Evolutionary conservation across 2,888 invertebrate species (phyloP), one percentile per base, ranked within the genome.

Genomic region (Liodrosophila aerea): DNA sequence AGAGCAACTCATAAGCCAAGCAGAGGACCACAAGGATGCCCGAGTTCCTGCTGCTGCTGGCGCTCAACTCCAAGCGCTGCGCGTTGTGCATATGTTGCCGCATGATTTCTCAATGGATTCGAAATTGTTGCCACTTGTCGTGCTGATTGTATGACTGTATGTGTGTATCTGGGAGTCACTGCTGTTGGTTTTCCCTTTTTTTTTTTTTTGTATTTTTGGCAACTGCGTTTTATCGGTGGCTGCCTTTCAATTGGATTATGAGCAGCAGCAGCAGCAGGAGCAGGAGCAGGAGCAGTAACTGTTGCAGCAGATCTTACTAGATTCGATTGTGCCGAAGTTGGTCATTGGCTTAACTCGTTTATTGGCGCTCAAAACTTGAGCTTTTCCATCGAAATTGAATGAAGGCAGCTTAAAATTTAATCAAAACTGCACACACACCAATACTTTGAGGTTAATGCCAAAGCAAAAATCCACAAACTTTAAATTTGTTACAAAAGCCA

Each of bases 41-140:
- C 31, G 22, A 57, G 47, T 45, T 49, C 44, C 33, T 58, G 36
- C 47, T 41, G 45, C 18, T 50, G 11, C 47, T 45, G 53, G 33
- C 13, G 2, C 41, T 4, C n/a, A n/a, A 4, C 22, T 45, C 43
- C 52, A 7, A n/a, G 16, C 31, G 29, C 27, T 12, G 29, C 9
- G 18, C 33, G 9, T 4, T 60, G 27, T 44, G 41, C 63, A 56
- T 43, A 50, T 61, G 58, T 56, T 56, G 67, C 18, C 63, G 50
- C 59, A 74, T 80, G 72, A 76, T 80, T 77, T 77, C 76, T 80
- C 76, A 80, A 74, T 72, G 80, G 81, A 73, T 57, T 73, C 59
- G 50, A 65, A 75, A 70, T 66, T 64, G 60, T 71, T 76, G 66
- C 56, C 71, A 76, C 71, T 73, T 76, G 72, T 58, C 61, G 34